Evolutionary conservation across 2,888 invertebrate species (phyloP), one percentile per base, ranked within the genome.

Genomic region (Dicroscelio sp.): DNA sequence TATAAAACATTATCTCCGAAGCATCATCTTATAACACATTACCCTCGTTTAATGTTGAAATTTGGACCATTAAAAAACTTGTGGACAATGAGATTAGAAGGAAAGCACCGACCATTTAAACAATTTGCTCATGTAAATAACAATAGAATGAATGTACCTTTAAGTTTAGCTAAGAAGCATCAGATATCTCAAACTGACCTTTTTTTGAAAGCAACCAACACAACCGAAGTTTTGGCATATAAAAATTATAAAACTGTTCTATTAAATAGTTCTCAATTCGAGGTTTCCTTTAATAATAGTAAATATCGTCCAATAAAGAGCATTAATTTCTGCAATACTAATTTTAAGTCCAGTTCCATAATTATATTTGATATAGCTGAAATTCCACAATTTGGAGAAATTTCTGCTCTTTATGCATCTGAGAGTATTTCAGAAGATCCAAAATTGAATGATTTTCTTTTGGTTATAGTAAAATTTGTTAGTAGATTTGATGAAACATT

Each of bases 21-120:
- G 55, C 86, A 87, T 38, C 87, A 88, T 43, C 20, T 83, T 31
- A 12, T 76, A n/a, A 17, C 58, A 12, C 83, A 88, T 52, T 83
- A 83, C 30, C 71, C 67, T 8, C 17, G 78, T 25, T 43, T 84
- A 30, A 88, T 88, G 58, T 3, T 33, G 10, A 69, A 75, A 78
- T 78, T 69, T 71, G 88, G 83, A 1, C 83, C 88, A 14, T 23
- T 76, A 17, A 31, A 17, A 67, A 38, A 82, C 10, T 38, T 76
- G 14, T 69, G 60, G 60, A 38, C 67, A 14, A 76, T 83, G 31
- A 52, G 84, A 38, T 58, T 71, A 23, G 88, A 88, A 84, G 71
- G 30, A 27, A 73, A 55, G 5, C 79, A 88, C 25, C 79, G 63
- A 4, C 78, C 78, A 8, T 73, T 71, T 43, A 88, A 88, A 25